Evolutionary conservation across 1,140 invertebrate species (phyloP).

Genomic region (Telenomus remus): DNA sequence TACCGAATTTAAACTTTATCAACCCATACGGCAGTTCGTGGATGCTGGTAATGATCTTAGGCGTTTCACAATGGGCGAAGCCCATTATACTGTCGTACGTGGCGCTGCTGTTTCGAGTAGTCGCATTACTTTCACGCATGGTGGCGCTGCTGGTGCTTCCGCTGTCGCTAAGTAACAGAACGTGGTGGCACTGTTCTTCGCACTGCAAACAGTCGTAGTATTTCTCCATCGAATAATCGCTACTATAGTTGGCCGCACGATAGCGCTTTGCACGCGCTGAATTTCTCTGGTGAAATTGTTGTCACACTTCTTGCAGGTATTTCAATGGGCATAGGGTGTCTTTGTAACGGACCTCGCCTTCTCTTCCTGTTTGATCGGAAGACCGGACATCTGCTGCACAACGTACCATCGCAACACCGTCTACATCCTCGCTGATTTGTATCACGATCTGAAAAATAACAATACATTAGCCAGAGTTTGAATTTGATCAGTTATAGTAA

Average conservation of each 20-base stretch:
- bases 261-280: conserved; percentile 56
- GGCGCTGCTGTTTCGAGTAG: conserved; percentile 7
- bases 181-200: conserved; percentile 70
- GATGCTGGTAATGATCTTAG: too few relatives aligned
- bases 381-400: conserved; percentile 89
- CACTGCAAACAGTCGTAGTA: conserved; percentile 75
- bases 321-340: conserved; percentile 83
- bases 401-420: conserved; percentile 95
- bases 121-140: conserved; percentile 29
- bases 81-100: conserved; percentile 1
- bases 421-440: conserved; percentile 91
- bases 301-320: conserved; percentile 90
- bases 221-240: conserved; percentile 65
- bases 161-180: conserved; percentile 61
- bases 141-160: conserved; percentile 48
- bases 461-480: not conserved
- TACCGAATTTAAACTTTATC: conserved; percentile 22
- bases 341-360: conserved; percentile 80
- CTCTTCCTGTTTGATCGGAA: conserved; percentile 85
- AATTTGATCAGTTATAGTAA: too few relatives aligned
- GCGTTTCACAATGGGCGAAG: too few relatives aligned
- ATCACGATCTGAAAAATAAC: conserved; percentile 81
- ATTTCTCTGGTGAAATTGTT: conserved; percentile 69
- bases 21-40: not conserved
- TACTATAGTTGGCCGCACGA: conserved; percentile 60